Evolutionary conservation across 2,797 vertebrate species (phyloP).

Genomic region (Melanotaenia parkinsoni): DNA sequence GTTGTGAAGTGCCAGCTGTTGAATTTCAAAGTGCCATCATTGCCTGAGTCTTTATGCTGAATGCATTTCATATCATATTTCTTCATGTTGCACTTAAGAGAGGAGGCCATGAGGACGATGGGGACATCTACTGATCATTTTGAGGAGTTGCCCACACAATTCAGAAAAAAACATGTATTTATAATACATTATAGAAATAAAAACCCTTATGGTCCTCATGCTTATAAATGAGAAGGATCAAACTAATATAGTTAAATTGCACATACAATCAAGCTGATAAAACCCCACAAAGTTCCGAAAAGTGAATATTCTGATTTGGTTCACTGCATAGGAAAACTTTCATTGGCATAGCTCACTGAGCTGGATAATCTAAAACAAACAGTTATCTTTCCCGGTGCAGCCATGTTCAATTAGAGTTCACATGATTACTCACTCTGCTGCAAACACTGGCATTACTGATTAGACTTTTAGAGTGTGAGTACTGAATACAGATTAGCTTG

Average conservation of each 20-base stretch:
- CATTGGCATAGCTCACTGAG: background rate
- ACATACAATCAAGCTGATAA: conserved; percentile 7
- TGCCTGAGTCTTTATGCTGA: background rate
- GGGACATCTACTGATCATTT: conserved; percentile 48
- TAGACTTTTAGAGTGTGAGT: background rate
- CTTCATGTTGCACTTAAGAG: background rate
- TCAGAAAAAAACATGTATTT: background rate
- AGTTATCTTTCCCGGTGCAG: conserved; percentile 28
- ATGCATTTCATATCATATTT: background rate
- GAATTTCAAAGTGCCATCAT: conserved; percentile 22
- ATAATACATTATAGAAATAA: background rate
- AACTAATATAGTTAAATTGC: conserved; percentile 6
- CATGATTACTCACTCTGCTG: conserved; percentile 15
- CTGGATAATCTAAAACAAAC: conserved; percentile 8
- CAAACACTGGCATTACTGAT: conserved; percentile 5
- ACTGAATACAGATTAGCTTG: background rate
- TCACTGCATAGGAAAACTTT: conserved; percentile 10
- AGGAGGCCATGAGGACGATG: background rate
- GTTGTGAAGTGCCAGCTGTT: conserved; percentile 26
- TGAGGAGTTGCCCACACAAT: conserved; percentile 13
- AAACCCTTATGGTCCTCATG: background rate
- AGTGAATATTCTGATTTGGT: background rate
- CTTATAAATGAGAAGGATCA: background rate
- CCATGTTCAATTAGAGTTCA: conserved; percentile 6
- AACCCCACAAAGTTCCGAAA: background rate